Base-by-base conservation (phyloP, 2,113 vertebrate species). In the Tupaia tana region DNA sequence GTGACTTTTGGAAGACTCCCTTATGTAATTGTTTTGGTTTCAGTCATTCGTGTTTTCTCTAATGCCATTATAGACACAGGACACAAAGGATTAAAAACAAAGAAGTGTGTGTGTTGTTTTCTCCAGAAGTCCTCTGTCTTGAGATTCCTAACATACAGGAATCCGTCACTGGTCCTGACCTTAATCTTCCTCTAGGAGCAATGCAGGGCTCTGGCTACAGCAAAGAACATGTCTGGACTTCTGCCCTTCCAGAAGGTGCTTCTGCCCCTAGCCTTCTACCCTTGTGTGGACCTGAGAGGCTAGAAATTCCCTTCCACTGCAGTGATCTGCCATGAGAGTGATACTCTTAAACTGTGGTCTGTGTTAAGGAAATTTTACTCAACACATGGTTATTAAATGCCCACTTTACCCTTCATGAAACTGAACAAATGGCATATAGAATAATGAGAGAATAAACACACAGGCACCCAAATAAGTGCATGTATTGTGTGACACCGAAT, bases 401-500 rank as follows among this genome's bases (percentile, higher is more conserved):
- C 3, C 7, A 71, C 9, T 84, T 78, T 87, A 7, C 9, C 27
- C 15, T 90, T 69, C 86, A 25, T 59, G 9, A 13, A 90, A 69
- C 13, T 90, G 79, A 24, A 84, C 4, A 56, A 43, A 80, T 98
- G 85, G 73, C 95, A 9, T 87, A 87, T 84, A 95, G 56, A 77
- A 66, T 93, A 90, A 94, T 95, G 61, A 92, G 88, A 96, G 86
- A 88, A 87, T 82, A 9, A 25, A 84, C 74, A 87, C 89, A 86
- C 64, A 59, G 92, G 84, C 29, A 79, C 13, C 31, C 71, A 96
- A 59, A 88, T 88, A 74, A 64, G 3, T 34, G 34, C 94, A 78
- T 31, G 89, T 93, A 82, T 84, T 93, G 63, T 63, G 88, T 95
- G 78, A 75, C 85, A 92, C 24, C 69, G 71, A 94, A 9, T 98